These are phyloP conservation scores for Eutrigla gurnardus DNA, from an alignment of 2,797 vertebrate species.

Conservation along the genomic window DNA sequence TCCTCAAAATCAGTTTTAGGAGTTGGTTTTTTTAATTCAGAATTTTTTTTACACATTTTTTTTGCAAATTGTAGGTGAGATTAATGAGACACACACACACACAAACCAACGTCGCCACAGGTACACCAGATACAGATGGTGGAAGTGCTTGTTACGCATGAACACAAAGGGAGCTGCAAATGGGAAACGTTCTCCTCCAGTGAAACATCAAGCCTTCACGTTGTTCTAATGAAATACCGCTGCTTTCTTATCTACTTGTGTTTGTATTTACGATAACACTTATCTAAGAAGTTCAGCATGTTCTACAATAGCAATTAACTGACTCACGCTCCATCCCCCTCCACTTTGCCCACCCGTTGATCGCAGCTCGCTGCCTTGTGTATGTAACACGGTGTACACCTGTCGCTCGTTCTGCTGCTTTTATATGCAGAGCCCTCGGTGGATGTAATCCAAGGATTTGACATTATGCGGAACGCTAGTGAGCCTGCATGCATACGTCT, in stretches of 20 bases:
- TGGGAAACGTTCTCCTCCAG: slow-evolving; percentile 33
- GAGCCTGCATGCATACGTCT: slow-evolving; percentile 49
- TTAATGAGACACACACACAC: slow-evolving; percentile 24
- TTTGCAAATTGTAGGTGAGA: slow-evolving; percentile 35
- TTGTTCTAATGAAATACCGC: slow-evolving; percentile 37
- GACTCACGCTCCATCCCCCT: slow-evolving; percentile 40
- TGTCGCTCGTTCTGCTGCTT: slow-evolving; percentile 74
- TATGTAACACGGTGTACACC: slow-evolving; percentile 75
- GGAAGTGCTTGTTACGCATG: slow-evolving; percentile 10
- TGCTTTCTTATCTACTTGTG: slow-evolving; percentile 29
- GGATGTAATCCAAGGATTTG: slow-evolving; percentile 84
- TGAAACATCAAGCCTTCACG: slow-evolving; percentile 39
- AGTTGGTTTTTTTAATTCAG: background rate
- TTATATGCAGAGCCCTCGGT: slow-evolving; percentile 67
- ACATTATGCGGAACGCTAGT: slow-evolving; percentile 62
- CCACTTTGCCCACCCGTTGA: slow-evolving; percentile 45
- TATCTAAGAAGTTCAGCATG: slow-evolving; percentile 39
- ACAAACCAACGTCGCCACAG: slow-evolving; percentile 24
- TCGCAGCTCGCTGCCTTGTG: slow-evolving; percentile 57
- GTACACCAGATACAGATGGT: slow-evolving; percentile 27
- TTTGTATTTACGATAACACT: slow-evolving; percentile 48
- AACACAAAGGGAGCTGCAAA: slow-evolving; percentile 33
- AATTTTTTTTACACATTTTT: background rate
- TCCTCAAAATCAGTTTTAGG: slow-evolving; percentile 9
- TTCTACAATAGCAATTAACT: slow-evolving; percentile 51